Evolutionary conservation across 2,888 invertebrate species (phyloP), one percentile per base, ranked within the genome.

Genomic region (Therioaphis trifolii): DNA sequence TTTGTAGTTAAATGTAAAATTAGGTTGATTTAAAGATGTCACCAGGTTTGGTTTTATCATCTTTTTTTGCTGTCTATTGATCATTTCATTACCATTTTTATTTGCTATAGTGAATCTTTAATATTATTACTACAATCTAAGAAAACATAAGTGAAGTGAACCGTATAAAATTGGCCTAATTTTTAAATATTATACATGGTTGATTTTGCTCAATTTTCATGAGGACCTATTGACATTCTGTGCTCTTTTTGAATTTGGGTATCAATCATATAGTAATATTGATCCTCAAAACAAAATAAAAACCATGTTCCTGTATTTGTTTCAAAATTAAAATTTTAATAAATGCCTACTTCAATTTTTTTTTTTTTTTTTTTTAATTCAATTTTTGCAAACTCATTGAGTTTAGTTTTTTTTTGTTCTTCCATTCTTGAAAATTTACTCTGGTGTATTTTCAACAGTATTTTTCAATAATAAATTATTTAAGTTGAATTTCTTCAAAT

Each of bases 1-100:
- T 35, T 71, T 71, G 11, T 46, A 71, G 58, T 58, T 71, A 71
- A 71, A 71, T 71, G n/a, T n/a, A 18, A 80, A 71, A 80, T 58
- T 49, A 58, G n/a, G 24, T 71, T 21, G 43, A 27, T 40, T 29
- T 71, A 68, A 12, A 24, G 21, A 58, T 71, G 21, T 80, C 46
- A 63, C n/a, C n/a, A 46, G 46, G 58, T 58, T 72, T 29, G 71
- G 80, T 21, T 80, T 77, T 29, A 49, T 29, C 29, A 43, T 43
- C 52, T 27, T 76, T 63, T 29, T 63, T 80, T 80, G 58, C 52
- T 46, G 71, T 72, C 46, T 71, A 18, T 71, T 29, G 18, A 35
- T 29, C 46, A 11, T 61, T 46, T 35, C 5, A 40, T 61, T 63
- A 49, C 5, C n/a, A 24, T 49, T 80, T 14, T 24, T 27, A 40